These are phyloP conservation scores for Semaprochilodus insignis DNA, from an alignment of 2,797 vertebrate genomes.

Conservation along the genomic window DNA sequence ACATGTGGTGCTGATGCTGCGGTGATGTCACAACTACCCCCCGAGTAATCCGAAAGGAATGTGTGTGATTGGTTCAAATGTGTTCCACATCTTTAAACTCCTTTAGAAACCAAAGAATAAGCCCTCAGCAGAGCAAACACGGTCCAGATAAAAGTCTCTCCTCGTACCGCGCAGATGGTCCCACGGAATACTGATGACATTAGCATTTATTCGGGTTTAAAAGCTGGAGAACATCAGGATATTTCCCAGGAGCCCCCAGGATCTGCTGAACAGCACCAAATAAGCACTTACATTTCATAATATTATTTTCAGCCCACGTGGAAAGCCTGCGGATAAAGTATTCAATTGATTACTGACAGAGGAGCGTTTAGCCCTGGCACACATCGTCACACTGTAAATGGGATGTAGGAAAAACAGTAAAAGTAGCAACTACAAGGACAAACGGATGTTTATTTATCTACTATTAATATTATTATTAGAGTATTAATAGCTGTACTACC, in stretches of 20 bases:
- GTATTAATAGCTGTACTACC: neutral
- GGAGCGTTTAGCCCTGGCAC: neutral
- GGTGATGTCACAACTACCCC: slow-evolving; percentile 72
- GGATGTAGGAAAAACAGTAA: neutral
- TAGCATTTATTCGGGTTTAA: slow-evolving; percentile 34
- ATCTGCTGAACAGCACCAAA: slow-evolving; percentile 35
- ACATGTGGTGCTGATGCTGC: slow-evolving; percentile 71
- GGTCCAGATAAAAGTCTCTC: slow-evolving; percentile 24
- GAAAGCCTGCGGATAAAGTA: slow-evolving; percentile 25
- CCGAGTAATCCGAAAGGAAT: slow-evolving; percentile 67
- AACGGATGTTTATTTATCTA: too few species aligned
- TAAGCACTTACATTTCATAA: slow-evolving; percentile 33
- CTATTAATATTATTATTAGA: neutral
- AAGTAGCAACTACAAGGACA: neutral
- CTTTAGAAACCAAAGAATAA: slow-evolving; percentile 31
- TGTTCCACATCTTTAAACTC: slow-evolving; percentile 40
- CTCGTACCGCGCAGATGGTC: neutral
- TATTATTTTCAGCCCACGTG: slow-evolving; percentile 19
- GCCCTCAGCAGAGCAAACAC: slow-evolving; percentile 26
- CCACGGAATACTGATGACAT: slow-evolving; percentile 36
- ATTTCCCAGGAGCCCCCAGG: slow-evolving; percentile 37
- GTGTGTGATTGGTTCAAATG: slow-evolving; percentile 53
- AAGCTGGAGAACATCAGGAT: slow-evolving; percentile 23
- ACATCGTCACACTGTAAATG: neutral
- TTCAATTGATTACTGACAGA: slow-evolving; percentile 47